Evolutionary conservation across 2,113 vertebrate genomes (phyloP).

Genomic region (Furnarius figulus): DNA sequence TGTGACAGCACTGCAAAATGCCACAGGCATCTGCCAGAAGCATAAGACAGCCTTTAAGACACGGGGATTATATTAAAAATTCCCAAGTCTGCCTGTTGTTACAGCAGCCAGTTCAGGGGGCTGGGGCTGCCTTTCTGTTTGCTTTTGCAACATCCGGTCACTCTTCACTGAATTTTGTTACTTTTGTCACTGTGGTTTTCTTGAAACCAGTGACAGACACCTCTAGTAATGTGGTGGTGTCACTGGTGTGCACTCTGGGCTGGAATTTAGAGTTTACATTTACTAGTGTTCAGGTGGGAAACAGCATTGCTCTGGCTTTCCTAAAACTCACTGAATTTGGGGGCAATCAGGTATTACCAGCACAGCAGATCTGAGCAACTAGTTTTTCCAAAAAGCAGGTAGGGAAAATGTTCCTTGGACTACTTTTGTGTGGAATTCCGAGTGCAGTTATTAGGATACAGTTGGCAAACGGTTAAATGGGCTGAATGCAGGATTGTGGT

Average conservation of each 20-base stretch:
- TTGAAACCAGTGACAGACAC: background rate
- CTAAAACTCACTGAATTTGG: background rate
- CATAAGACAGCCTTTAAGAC: background rate
- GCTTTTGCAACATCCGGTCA: background rate
- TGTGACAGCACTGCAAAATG: background rate
- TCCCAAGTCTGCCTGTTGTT: background rate
- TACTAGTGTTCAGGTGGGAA: background rate
- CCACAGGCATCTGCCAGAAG: background rate
- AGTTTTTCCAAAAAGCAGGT: background rate
- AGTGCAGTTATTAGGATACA: background rate
- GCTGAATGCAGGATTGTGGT: background rate
- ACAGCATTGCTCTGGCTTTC: background rate
- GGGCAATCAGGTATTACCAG: background rate
- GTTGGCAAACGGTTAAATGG: no score
- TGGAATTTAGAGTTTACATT: background rate
- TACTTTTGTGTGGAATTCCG: background rate
- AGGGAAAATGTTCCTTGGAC: background rate
- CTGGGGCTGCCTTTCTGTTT: background rate
- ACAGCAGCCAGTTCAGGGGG: background rate
- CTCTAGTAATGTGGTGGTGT: background rate
- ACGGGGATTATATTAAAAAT: background rate
- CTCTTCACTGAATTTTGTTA: background rate
- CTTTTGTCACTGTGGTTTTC: background rate
- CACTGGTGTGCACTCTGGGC: background rate
- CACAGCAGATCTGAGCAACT: fast-evolving